Conservation (phyloP, 2,888 invertebrate genomes). For the Cistogaster globosa region DNA sequence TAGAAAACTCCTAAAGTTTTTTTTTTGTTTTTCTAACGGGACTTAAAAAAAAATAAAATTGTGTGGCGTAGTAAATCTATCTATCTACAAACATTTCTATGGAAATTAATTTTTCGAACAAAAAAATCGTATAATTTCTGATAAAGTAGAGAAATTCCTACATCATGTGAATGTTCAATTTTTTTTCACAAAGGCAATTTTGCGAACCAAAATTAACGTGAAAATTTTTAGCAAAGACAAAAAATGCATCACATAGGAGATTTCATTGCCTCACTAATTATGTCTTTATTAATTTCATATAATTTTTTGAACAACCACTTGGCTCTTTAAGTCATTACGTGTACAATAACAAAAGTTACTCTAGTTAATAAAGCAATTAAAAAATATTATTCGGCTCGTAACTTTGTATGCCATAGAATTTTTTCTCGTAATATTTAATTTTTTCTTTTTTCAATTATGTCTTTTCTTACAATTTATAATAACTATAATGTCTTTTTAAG, state of each 20-base stretch:
- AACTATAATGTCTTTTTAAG: constrained; percentile 57
- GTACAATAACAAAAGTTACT: constrained; percentile 21
- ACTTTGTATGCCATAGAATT: constrained; percentile 23
- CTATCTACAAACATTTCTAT: too few species aligned
- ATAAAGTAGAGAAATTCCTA: too few species aligned
- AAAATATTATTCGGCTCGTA: constrained; percentile 53
- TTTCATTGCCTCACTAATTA: neutral
- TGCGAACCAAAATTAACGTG: too few species aligned
- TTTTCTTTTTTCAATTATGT: neutral
- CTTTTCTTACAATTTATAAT: constrained; percentile 38
- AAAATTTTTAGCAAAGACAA: too few species aligned
- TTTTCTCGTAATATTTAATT: neutral
- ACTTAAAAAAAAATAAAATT: too few species aligned
- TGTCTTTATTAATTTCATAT: neutral
- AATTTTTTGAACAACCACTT: neutral
- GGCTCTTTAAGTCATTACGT: neutral
- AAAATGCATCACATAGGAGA: neutral
- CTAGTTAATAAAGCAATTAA: constrained; percentile 56
- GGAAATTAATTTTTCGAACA: too few species aligned
- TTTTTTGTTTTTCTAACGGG: too few species aligned
- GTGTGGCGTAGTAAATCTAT: too few species aligned
- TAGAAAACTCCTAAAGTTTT: too few species aligned
- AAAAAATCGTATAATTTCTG: too few species aligned
- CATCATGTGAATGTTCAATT: too few species aligned
- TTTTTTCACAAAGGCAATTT: too few species aligned